phyloP scores from a whole-genome alignment of 2,888 invertebrate genomes.

The Nemoura dubitans region DNA sequence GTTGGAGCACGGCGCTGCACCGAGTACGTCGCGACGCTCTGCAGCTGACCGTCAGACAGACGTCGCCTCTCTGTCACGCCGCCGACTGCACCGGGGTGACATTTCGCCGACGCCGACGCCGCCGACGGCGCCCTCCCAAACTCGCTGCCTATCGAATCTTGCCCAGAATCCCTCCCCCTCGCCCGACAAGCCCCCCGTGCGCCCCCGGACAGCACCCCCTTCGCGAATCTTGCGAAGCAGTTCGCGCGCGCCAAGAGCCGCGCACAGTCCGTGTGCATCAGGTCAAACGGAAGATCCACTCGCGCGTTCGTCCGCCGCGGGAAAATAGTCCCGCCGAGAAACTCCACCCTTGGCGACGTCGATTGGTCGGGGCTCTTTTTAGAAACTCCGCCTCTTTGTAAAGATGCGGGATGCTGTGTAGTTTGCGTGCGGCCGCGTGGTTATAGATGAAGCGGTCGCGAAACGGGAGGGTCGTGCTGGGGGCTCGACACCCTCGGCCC shows the following conservation, averaged over 20 bases:
- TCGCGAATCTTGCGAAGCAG: slow-evolving; percentile 27
- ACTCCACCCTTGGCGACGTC: slow-evolving; percentile 40
- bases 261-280: not conserved
- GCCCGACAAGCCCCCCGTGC: not conserved
- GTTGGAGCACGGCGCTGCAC: not conserved
- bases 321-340: slow-evolving; percentile 45
- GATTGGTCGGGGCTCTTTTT: slow-evolving; percentile 19
- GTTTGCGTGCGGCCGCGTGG: not conserved
- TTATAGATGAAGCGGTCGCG: slow-evolving; percentile 37
- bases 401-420: slow-evolving; percentile 19
- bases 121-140: slow-evolving; percentile 35
- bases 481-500: slow-evolving; percentile 32
- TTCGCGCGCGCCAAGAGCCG: no score
- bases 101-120: slow-evolving; percentile 24
- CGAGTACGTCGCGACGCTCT: not conserved
- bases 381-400: slow-evolving; percentile 30
- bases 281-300: slow-evolving; percentile 19
- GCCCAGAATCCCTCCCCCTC: not conserved
- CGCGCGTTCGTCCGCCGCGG: slow-evolving; percentile 40
- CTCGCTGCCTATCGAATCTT: slow-evolving; percentile 36
- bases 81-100: slow-evolving; percentile 26
- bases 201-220: not conserved
- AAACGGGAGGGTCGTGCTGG: slow-evolving; percentile 32
- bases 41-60: not conserved
- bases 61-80: slow-evolving; percentile 44